Base-by-base conservation (phyloP, 2,797 vertebrate genomes). In the Scolopax rusticola region DNA sequence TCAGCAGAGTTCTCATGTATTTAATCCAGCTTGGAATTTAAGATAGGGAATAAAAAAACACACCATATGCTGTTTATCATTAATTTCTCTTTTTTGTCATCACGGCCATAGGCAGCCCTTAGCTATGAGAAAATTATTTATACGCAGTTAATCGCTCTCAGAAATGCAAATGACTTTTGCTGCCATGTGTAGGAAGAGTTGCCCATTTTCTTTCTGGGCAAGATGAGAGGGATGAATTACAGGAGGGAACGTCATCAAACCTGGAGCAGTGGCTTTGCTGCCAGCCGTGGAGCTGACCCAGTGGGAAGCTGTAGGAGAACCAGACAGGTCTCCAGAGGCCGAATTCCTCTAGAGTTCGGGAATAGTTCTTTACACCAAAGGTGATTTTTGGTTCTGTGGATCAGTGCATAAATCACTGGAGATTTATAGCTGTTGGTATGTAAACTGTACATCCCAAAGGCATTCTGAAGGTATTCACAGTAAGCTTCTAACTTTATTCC, bases 21-120 rank as follows among this genome's bases (percentile, higher is more conserved):
- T 88, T 86, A 79, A 82, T 90, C 85, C 83, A 33, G n/a, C 18
- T 75, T 79, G 90, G 73, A 73, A 78, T 83, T 92, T 27, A n/a
- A 54, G 68, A 30, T 51, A 40, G 65, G 59, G 54, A 87, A 40
- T n/a, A 54, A 41, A 45, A 69, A 85, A 80, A 10, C 56, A 19
- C 71, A 14, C 33, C 32, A 2, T 17, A 9, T 48, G 84, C 65
- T 94, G 57, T 69, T 85, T 67, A 27, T 76, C 63, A 5, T 48
- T 45, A 3, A 48, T 73, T 85, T 82, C 50, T 76, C 32, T 28
- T 54, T 84, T 73, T 64, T 71, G 69, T 69, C 75, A 4, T 69
- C 25, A 2, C 41, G 40, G 0, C 70, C 71, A 0, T 9, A 40
- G 76, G 16, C 38, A 5, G 86, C 68, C n/a, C 51, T 27, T 69